Evolutionary conservation across 1,140 invertebrate species (phyloP).

Genomic region (Galendromus occidentalis): DNA sequence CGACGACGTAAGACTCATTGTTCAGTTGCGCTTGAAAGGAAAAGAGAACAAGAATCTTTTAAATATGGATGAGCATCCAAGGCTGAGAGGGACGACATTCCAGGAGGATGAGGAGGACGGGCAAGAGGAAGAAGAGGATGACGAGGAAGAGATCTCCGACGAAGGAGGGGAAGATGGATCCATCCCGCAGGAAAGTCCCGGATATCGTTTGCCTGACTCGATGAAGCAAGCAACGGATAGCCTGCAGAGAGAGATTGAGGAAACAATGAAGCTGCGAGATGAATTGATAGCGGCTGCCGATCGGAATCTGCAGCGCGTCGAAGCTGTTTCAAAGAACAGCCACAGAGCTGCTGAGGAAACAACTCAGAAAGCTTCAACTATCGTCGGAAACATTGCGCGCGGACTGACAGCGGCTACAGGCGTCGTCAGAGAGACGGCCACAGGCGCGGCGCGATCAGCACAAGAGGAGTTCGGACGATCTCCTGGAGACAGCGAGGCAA

Average conservation of each 20-base stretch:
- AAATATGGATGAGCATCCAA: not conserved
- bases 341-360: too few relatives aligned
- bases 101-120: not conserved
- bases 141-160: not conserved
- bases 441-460: too few relatives aligned
- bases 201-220: not conserved
- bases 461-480: too few relatives aligned
- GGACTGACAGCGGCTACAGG: too few relatives aligned
- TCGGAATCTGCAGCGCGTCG: not conserved
- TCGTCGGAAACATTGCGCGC: too few relatives aligned
- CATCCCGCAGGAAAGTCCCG: too few relatives aligned
- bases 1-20: not conserved
- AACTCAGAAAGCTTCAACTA: too few relatives aligned
- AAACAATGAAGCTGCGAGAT: slow-evolving; percentile 5
- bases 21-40: not conserved
- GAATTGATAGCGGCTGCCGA: not conserved
- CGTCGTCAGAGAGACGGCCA: too few relatives aligned
- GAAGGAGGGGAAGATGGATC: not conserved
- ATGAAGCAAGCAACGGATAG: not conserved
- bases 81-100: not conserved
- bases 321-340: not conserved
- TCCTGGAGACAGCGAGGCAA: too few relatives aligned
- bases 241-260: not conserved
- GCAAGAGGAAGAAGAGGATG: not conserved
- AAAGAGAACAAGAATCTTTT: not conserved